phyloP scores from a whole-genome alignment of 2,113 vertebrate genomes.

The Mormyrus lacerda region DNA sequence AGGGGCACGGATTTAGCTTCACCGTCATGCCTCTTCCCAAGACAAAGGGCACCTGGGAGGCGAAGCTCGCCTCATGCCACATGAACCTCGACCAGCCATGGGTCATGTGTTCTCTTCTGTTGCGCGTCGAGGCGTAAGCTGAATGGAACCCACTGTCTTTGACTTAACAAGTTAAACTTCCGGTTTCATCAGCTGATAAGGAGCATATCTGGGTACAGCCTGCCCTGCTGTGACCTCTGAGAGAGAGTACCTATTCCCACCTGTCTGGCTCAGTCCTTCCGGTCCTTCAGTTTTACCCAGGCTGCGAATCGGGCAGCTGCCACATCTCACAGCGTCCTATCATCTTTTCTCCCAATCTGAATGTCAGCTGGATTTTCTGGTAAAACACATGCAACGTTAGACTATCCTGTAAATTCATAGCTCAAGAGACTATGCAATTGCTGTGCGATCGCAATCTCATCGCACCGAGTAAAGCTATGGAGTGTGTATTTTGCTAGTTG shows the following conservation, averaged over 20 bases:
- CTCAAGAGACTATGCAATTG: not conserved
- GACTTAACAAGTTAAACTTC: not conserved
- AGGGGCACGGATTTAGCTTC: not conserved
- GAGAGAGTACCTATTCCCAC: not conserved
- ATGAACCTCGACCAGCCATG: not conserved
- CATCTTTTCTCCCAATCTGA: not conserved
- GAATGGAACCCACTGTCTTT: not conserved
- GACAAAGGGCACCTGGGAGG: not conserved
- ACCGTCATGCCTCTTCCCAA: not conserved
- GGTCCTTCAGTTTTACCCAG: not conserved
- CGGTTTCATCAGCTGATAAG: not conserved
- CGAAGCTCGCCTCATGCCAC: not conserved
- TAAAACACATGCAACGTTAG: not conserved
- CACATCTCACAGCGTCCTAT: not conserved
- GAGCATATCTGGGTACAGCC: not conserved
- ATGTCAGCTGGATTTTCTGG: not conserved
- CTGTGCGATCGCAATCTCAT: not conserved
- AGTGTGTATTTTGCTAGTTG: not conserved
- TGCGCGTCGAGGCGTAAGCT: not conserved
- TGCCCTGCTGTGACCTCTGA: too few relatives aligned
- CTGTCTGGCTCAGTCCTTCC: not conserved
- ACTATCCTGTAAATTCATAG: not conserved
- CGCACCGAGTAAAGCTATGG: not conserved
- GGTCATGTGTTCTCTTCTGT: not conserved
- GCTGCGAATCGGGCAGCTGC: not conserved